Evolutionary conservation across 2,113 vertebrate genomes (phyloP), one percentile per base, ranked within the genome.

Genomic region (Tinamus guttatus): DNA sequence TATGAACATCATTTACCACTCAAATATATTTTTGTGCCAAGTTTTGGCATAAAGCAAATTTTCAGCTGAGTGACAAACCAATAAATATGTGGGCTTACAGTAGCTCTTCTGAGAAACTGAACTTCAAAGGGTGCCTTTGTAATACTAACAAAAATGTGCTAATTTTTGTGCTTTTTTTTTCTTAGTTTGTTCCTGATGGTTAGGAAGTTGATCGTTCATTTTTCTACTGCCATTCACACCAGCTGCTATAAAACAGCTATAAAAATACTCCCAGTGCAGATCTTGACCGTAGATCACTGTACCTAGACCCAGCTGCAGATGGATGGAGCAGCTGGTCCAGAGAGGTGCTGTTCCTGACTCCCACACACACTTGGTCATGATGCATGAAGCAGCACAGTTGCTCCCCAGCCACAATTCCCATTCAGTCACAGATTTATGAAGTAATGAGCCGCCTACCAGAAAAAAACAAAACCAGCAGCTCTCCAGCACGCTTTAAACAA

Each of bases 231-330:
- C 93, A 96, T 93, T 98, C 96, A 97, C 95, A 97, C 96, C 98
- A 98, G 98, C 97, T 98, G 98, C 97, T 94, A 67, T 64, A 81
- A 96, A 96, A 85, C 88, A 85, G 95, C 95, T 71, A 95, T 96
- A 96, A 97, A 97, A 97, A 95, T 94, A 97, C 95, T 95, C 97
- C 94, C 76, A 94, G 90, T 80, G 83, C 97, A 96, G 97, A 84
- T 54, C 95, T 96, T 96, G 98, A 97, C 97, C 85, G 4, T 97
- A 97, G 97, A 97, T 98, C 97, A 97, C 81, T 30, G 87, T 95
- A 96, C 95, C 90, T 95, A 96, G 97, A 96, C 97, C 97, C 97
- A 98, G 98, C 96, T 97, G 98, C 98, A 98, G 98, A 98, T 97
- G 97, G 98, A 97, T 97, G 69, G 87, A 90, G 98, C 98, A 98